Base-by-base conservation (phyloP, 2,888 invertebrate species). In the Agonum fuliginosum region DNA sequence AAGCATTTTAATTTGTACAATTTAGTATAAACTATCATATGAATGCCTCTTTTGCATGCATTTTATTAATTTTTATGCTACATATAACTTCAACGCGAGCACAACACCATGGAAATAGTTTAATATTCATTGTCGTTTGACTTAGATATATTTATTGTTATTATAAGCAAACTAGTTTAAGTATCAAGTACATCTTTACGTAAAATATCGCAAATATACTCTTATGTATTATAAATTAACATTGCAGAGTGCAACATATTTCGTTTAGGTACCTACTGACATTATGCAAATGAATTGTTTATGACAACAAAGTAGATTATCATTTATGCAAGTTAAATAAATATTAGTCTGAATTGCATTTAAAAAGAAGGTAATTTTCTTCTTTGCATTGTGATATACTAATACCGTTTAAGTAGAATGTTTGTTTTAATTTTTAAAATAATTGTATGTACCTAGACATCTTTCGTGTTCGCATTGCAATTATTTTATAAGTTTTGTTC, bases 1-100 rank as follows among this genome's bases (percentile, higher is more conserved):
- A 71, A 80, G 81, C 79, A 81, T 80, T 80, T 74, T 80, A 79
- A 73, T 80, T 79, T 79, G 81, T 73, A 80, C 79, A 81, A 67
- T 30, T 75, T 48, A 75, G 67, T 65, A 54, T 46, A 46, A 30
- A 75, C 51, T 67, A 48, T 67, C 17, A 75, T 48, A 67, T 51
- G 75, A 67, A 75, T 75, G 75, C 75, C 75, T 75, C 27, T 67
- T 75, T 67, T 75, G 75, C 75, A 75, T 75, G 75, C 67, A 75
- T 67, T 75, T 67, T 74, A 58, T 74, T 75, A 48, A 48, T 75
- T 75, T 74, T 34, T 58, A 62, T 75, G 75, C 75, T 75, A 75
- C 67, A 51, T 67, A 20, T 51, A 75, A 75, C 37, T 48, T 67
- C 34, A 67, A 51, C 75, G 65, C 30, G 74, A 74, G 74, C 75